Conservation (phyloP, 2,797 vertebrate species). For the Trematomus bernacchii region DNA sequence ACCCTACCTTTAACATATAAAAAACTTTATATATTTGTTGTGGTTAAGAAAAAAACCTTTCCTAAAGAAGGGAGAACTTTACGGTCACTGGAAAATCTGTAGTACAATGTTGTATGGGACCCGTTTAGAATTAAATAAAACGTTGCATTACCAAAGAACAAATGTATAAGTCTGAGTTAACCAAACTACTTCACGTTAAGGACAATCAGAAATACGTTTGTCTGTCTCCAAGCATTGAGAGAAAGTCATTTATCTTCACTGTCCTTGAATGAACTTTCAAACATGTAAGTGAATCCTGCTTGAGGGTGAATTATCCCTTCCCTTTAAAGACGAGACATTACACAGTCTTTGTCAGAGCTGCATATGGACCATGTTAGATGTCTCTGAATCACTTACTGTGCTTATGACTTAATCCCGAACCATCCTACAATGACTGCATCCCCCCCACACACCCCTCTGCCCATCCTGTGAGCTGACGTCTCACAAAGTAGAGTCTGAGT, state of each 20-base stretch:
- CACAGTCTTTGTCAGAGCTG: background rate
- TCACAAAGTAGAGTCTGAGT: constrained; percentile 29
- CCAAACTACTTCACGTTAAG: background rate
- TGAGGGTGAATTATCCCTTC: background rate
- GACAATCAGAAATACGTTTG: background rate
- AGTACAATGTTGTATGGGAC: no score
- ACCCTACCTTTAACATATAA: background rate
- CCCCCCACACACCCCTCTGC: constrained; percentile 20
- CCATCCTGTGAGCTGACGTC: constrained; percentile 8
- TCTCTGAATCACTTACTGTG: constrained; percentile 43
- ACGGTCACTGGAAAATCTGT: no score
- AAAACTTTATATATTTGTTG: background rate
- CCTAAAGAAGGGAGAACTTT: background rate
- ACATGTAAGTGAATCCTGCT: background rate
- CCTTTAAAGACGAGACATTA: background rate
- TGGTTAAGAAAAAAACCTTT: no score
- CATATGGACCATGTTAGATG: constrained; percentile 47
- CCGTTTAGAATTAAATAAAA: background rate
- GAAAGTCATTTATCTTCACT: background rate
- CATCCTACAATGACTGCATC: constrained; percentile 15
- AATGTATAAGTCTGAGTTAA: background rate
- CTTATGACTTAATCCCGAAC: constrained; percentile 49
- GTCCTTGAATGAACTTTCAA: background rate
- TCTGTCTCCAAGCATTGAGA: background rate
- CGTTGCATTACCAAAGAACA: background rate